These are phyloP conservation scores for Rhinichthys osculus DNA, from an alignment of 2,797 vertebrate genomes.

Conservation along the genomic window DNA sequence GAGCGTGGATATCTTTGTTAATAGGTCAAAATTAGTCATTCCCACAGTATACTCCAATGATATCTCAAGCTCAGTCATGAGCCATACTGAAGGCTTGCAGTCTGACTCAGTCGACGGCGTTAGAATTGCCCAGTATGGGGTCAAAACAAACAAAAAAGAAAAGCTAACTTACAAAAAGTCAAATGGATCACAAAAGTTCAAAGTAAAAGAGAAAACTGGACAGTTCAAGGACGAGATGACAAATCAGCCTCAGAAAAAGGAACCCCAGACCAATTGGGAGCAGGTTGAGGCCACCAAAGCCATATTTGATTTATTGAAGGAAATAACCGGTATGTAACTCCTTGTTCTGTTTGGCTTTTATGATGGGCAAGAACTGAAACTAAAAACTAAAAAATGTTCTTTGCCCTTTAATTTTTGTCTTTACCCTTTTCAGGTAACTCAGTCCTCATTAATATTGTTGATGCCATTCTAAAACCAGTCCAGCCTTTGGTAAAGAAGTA, in stretches of 20 bases:
- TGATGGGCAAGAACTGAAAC: not conserved
- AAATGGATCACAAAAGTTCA: slow-evolving; percentile 54
- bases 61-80: slow-evolving; percentile 17
- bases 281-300: slow-evolving; percentile 77
- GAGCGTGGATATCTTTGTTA: slow-evolving; percentile 70
- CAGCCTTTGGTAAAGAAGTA: slow-evolving; percentile 80
- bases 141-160: slow-evolving; percentile 67
- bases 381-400: not conserved
- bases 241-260: slow-evolving; percentile 62
- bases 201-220: slow-evolving; percentile 66
- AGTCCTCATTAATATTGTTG: slow-evolving; percentile 75
- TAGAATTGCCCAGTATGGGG: slow-evolving; percentile 31
- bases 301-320: slow-evolving; percentile 81
- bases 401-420: not conserved
- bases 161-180: slow-evolving; percentile 62
- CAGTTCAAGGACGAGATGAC: slow-evolving; percentile 59
- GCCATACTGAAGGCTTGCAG: slow-evolving; percentile 23
- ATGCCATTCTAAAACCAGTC: slow-evolving; percentile 75
- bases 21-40: slow-evolving; percentile 53
- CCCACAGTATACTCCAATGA: slow-evolving; percentile 57
- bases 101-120: not conserved
- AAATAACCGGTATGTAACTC: slow-evolving; percentile 76
- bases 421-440: slow-evolving; percentile 75
- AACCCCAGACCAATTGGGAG: slow-evolving; percentile 65
- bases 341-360: slow-evolving; percentile 12